A percentile compares a stretch with the other conserved stretches of the same genome.
phyloP scores from a whole-genome alignment of 2,113 vertebrate species.

The Saimiri boliviensis region DNA sequence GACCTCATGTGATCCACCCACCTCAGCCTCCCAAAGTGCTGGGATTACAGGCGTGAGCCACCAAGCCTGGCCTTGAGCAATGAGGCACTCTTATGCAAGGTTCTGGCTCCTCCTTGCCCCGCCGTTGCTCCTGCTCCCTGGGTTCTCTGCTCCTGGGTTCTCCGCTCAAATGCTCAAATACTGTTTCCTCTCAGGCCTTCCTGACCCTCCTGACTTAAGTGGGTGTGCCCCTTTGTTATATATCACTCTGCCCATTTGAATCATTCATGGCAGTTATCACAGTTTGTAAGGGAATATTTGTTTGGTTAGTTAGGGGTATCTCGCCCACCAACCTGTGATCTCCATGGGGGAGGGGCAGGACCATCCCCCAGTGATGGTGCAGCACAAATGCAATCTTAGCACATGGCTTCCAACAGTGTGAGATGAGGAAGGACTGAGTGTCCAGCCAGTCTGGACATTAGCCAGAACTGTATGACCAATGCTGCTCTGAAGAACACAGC shows the following conservation, averaged over 20 bases:
- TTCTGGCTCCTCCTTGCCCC: neutral
- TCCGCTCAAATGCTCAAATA: neutral
- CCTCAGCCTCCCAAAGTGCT: no score
- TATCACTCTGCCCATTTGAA: neutral
- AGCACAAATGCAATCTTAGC: rapidly evolving
- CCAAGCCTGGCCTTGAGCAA: neutral
- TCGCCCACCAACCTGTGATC: neutral
- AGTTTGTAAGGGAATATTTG: neutral
- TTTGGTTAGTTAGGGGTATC: neutral
- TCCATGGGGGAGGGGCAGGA: rapidly evolving
- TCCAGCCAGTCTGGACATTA: neutral
- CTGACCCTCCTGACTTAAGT: no score
- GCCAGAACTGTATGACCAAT: rapidly evolving
- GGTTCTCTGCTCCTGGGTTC: neutral
- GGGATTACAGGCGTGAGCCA: no score
- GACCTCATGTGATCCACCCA: no score
- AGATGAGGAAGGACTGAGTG: neutral
- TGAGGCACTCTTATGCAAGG: neutral
- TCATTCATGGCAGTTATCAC: neutral
- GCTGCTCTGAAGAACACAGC: neutral
- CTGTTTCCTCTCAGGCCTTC: neutral
- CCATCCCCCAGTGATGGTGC: rapidly evolving
- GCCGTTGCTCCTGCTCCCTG: neutral
- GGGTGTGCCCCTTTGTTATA: neutral
- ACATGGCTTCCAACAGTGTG: neutral